These are phyloP conservation scores for Epizoanthus ramosus DNA, from an alignment of 92 coral and sea anemone genomes.

Conservation along the genomic window DNA sequence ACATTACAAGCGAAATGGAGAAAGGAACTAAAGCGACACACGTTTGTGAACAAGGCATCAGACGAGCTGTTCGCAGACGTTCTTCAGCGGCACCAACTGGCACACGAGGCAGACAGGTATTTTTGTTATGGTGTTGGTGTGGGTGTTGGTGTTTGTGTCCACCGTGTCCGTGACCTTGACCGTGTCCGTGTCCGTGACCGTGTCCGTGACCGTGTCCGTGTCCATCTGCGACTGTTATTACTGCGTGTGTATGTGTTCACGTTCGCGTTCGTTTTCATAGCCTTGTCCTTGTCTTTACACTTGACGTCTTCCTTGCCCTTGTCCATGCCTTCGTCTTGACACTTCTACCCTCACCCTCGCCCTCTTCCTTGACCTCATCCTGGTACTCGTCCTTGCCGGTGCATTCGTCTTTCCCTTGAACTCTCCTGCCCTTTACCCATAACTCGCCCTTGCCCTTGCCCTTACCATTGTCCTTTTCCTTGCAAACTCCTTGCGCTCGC, in stretches of 20 bases:
- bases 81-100: slow-evolving; percentile 31
- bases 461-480: too few species aligned
- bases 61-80: slow-evolving; percentile 26
- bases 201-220: background rate
- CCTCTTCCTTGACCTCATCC: too few species aligned
- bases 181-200: background rate
- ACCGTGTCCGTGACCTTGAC: background rate
- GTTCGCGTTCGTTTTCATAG: background rate
- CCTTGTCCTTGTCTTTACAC: background rate
- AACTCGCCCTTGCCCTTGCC: too few species aligned
- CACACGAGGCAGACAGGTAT: background rate
- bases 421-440: too few species aligned
- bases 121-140: background rate
- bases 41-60: background rate
- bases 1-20: slow-evolving; percentile 9
- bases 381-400: too few species aligned
- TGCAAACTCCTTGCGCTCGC: too few species aligned
- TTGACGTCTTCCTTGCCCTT: background rate
- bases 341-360: too few species aligned
- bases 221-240: background rate
- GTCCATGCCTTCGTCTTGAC: background rate
- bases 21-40: background rate
- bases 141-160: background rate
- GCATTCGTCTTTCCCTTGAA: too few species aligned
- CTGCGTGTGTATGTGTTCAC: background rate